Evolutionary conservation across 2,113 vertebrate genomes (phyloP).

Genomic region (Ivindomyrus marchei): DNA sequence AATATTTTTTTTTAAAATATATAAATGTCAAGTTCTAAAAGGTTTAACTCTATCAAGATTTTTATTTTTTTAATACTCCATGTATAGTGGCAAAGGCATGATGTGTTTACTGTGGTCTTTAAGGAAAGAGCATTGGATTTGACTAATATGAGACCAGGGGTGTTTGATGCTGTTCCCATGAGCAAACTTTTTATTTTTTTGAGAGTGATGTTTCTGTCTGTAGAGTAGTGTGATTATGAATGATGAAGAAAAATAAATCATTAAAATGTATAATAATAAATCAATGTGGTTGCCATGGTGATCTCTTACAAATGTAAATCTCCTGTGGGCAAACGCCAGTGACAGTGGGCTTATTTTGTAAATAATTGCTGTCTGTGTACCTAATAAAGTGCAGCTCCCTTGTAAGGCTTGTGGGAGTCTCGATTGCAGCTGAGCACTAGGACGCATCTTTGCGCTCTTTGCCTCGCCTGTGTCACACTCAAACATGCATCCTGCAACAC

Average conservation of each 20-base stretch:
- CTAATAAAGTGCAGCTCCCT: constrained; percentile 76
- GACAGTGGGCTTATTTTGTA: constrained; percentile 65
- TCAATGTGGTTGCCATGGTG: constrained; percentile 77
- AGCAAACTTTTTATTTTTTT: constrained; percentile 19
- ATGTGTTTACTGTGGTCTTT: constrained; percentile 66
- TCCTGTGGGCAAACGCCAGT: constrained; percentile 59
- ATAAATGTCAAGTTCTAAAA: constrained; percentile 38
- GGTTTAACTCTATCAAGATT: constrained; percentile 43
- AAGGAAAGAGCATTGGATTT: constrained; percentile 28
- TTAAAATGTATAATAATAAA: constrained; percentile 62
- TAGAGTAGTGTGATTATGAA: constrained; percentile 71
- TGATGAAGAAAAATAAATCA: constrained; percentile 52
- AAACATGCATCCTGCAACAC: not conserved
- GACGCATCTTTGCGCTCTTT: not conserved
- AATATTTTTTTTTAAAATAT: constrained; percentile 53
- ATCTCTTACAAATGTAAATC: constrained; percentile 72
- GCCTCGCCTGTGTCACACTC: not conserved
- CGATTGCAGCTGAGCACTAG: constrained; percentile 20
- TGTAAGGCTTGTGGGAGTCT: constrained; percentile 48
- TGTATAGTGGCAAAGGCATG: constrained; percentile 70
- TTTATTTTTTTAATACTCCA: constrained; percentile 49
- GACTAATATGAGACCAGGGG: constrained; percentile 13
- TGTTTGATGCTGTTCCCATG: constrained; percentile 29
- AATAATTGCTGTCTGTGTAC: constrained; percentile 72
- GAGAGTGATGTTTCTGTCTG: constrained; percentile 53